Base-by-base conservation (phyloP, 2,113 vertebrate species). In the Sitta europaea region DNA sequence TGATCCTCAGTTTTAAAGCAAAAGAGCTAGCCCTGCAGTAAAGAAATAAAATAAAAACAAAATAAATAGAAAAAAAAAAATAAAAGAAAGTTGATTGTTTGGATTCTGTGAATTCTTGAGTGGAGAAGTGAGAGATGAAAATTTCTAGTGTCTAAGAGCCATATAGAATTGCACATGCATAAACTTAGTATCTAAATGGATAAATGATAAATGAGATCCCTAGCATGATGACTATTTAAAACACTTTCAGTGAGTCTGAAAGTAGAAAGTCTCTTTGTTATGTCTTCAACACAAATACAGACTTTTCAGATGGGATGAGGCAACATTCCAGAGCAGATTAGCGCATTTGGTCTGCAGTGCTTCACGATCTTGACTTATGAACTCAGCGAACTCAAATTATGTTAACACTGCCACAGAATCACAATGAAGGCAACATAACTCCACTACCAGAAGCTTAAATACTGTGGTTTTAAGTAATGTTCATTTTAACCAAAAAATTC, bases 291-390 rank as follows among this genome's bases (percentile, higher is more conserved):
- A 80, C 27, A 74, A 96, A 96, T 77, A 53, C 29, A 84, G 86
- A 42, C 55, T 88, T 92, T 88, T 90, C 59, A 90, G 85, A 92
- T 71, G 55, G 67, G 59, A 90, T 66, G 67, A 92, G 85, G 92
- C 81, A 94, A 67, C 90, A 90, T 95, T 95, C 93, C 92, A 95
- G 67, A 86, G 67, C 10, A 91, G 78, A 96, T 93, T 86, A 96
- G 42, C 87, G 92, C 78, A 67, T 94, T 93, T 74, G 71, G 38
- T 77, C 78, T 96, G 81, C 75, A 86, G 17, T 59, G 43, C 38
- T 96, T 97, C 63, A 83, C 77, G 85, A 92, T 93, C 71, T 79
- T 92, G 78, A 91, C 78, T 95, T 86, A 62, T 70, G 90, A 96
- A 88, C 85, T 83, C 59, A 55, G 35, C 83, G 78, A 95, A 90